Conservation (phyloP, 2,113 vertebrate genomes). For the Zosterops japonicus region DNA sequence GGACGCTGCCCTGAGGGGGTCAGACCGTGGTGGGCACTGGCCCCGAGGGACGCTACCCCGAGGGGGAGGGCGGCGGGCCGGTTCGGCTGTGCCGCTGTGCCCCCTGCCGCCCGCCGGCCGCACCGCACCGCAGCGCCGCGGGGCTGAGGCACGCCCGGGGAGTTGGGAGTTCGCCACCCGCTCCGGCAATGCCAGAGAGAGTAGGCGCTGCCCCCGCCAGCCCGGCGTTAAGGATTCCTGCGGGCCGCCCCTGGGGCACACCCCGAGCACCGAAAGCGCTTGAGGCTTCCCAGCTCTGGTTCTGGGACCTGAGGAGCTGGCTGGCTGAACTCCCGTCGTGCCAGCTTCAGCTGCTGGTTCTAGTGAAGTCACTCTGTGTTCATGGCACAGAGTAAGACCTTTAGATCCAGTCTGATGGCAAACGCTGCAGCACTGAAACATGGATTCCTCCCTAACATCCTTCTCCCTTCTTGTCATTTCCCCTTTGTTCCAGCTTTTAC, state of each 20-base stretch:
- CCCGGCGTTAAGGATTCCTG: too few relatives aligned
- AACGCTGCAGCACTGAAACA: rapidly evolving
- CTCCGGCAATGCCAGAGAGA: rapidly evolving
- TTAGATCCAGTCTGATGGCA: background rate
- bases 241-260: too few relatives aligned
- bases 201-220: rapidly evolving
- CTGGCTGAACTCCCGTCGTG: background rate
- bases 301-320: background rate
- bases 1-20: too few relatives aligned
- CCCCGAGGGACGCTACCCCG: too few relatives aligned
- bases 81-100: background rate
- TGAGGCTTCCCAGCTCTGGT: background rate
- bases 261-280: rapidly evolving
- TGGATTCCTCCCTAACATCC: background rate
- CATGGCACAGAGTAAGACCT: background rate
- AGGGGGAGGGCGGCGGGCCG: too few relatives aligned
- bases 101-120: background rate
- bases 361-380: background rate
- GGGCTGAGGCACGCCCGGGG: background rate
- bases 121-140: background rate
- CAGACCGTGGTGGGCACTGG: too few relatives aligned
- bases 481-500: background rate
- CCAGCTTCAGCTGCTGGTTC: background rate
- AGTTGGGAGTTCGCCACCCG: rapidly evolving
- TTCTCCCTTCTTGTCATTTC: background rate